Evolutionary conservation across 2,888 invertebrate genomes (phyloP), one percentile per base, ranked within the genome.

Genomic region (Biston stratarius): DNA sequence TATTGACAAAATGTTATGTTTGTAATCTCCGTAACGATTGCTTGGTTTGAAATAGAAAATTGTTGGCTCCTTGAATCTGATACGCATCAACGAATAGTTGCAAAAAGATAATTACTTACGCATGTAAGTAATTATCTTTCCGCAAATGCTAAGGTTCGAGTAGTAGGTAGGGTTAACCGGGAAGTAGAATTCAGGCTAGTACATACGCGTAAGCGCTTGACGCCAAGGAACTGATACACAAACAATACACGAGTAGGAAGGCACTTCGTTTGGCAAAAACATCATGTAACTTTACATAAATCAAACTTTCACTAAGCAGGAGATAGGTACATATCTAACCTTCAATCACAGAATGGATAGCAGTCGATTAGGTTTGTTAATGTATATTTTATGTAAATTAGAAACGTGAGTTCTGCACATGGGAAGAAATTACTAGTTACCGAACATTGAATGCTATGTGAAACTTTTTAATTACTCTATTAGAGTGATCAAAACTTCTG

Each of bases 321-420:
- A 14, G 5, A 38, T 38, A 38, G 42, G 14, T 38, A 12, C 14
- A 11, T n/a, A 52, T 15, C 38, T 11, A 44, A 55, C 33, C 55
- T 55, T 55, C 33, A 55, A 44, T 55, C 8, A 60, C 49, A 51
- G 49, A 33, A 6, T 40, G 33, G 40, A 44, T 15, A 11, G n/a
- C n/a, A n/a, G 51, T 52, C 24, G 14, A 52, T 52, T 44, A 44
- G 34, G 15, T 53, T 34, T 24, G 51, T 24, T 70, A 62, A 73
- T 69, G 67, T 72, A 71, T 76, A 73, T 75, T 75, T 75, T 77
- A 80, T 79, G 77, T 76, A 77, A 79, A 81, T 78, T 62, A 60
- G 64, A 55, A 42, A 12, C 33, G 10, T 11, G 48, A 14, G 42
- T 56, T 63, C 42, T 44, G 42, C 42, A 49, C 49, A 44, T 36